phyloP scores from a whole-genome alignment of 2,888 invertebrate species.

The Drosophila anomelani region DNA sequence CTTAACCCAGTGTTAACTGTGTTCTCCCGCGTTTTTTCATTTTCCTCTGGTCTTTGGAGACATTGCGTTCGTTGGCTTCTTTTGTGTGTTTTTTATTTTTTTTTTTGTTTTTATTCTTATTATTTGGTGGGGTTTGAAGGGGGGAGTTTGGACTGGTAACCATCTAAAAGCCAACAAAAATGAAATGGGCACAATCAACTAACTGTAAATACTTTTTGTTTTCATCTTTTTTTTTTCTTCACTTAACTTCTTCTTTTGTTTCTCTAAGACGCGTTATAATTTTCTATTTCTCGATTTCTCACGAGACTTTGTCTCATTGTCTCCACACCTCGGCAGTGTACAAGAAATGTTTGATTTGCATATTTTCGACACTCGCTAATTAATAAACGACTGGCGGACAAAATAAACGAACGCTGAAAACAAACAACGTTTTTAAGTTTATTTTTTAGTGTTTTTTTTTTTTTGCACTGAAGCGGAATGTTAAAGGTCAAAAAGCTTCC shows the following conservation, averaged over 20 bases:
- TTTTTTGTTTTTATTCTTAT: conserved; percentile 37
- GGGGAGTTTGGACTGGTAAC: conserved; percentile 55
- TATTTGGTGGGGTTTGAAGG: not conserved
- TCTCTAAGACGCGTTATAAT: conserved; percentile 64
- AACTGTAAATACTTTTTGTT: conserved; percentile 71
- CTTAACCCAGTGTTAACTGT: not conserved
- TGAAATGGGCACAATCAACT: conserved; percentile 80
- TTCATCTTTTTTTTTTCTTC: conserved; percentile 40
- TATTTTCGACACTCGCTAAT: conserved; percentile 82
- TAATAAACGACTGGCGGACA: conserved; percentile 66
- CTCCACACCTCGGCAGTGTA: conserved; percentile 19
- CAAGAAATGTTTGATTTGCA: conserved; percentile 74
- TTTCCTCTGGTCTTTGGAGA: conserved; percentile 55
- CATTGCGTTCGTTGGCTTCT: conserved; percentile 79
- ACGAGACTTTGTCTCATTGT: conserved; percentile 46
- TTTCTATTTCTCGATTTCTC: conserved; percentile 72
- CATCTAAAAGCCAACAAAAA: conserved; percentile 74
- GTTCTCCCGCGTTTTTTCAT: conserved; percentile 9
- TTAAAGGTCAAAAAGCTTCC: conserved; percentile 42
- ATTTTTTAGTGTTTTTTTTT: conserved; percentile 9
- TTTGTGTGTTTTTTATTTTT: conserved; percentile 58
- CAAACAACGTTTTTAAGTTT: conserved; percentile 16
- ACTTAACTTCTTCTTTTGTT: conserved; percentile 33
- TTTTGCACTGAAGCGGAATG: conserved; percentile 37
- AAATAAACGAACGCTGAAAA: conserved; percentile 20